Base-by-base conservation (phyloP, 2,888 invertebrate species). In the Yponomeuta plumbellus region DNA sequence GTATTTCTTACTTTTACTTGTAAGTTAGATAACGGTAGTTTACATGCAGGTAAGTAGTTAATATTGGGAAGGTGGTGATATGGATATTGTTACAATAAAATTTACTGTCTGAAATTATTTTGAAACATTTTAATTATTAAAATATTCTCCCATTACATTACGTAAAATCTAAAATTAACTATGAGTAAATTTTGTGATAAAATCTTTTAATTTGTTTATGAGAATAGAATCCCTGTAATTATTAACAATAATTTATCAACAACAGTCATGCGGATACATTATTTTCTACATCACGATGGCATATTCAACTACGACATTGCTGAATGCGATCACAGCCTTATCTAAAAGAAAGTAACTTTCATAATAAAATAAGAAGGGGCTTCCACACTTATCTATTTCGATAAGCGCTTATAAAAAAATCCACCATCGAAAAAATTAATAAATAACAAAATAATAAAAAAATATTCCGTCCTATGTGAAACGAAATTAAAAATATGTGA, bases 251-350 rank as follows among this genome's bases (percentile, higher is more conserved):
- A n/a, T n/a, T n/a, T n/a, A 52, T 52, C 17, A 52, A 52, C 17
- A 52, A 52, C 44, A 52, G 17, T 52, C 44, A 52, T 52, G 17
- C 13, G 17, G 44, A 52, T 52, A 52, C 44, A 52, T 17, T 17
- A 52, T 17, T 1, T 52, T 52, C 13, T 6, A 52, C 44, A 52
- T 52, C 44, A 17, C 17, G 5, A 52, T 34, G 34, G 34, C 34
- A 52, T 52, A 52, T 13, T 13, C 2, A 44, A 44, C 13, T 44
- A 13, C 44, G 44, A 44, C 44, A 44, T 17, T 52, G 44, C 57
- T 56, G 59, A 58, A 65, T 20, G 66, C 34, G 57, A 52, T 66
- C 66, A 64, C 72, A 93, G 40, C 40, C 58, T 66, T 26, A 66
- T 39, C 40, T 66, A 59, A 20, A 10, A 59, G 17, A 11, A 59